phyloP scores from a whole-genome alignment of 2,797 vertebrate species.

The Miichthys miiuy region DNA sequence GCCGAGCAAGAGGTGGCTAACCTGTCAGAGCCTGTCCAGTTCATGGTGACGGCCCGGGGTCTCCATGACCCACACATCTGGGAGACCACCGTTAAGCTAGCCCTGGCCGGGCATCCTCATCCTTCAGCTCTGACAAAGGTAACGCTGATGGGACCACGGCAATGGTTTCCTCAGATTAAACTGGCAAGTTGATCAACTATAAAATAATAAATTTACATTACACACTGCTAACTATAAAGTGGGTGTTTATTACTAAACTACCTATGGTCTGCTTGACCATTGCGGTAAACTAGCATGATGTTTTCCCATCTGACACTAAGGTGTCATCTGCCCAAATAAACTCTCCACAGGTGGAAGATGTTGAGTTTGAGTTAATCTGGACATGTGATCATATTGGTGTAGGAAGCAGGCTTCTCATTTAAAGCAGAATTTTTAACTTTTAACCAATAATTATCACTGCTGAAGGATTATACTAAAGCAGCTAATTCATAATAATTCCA shows the following conservation, averaged over 20 bases:
- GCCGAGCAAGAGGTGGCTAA: constrained; percentile 88
- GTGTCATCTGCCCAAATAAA: not conserved
- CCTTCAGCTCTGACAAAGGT: constrained; percentile 82
- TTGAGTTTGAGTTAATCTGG: not conserved
- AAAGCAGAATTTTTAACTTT: not conserved
- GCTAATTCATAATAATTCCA: not conserved
- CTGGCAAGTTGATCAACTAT: not conserved
- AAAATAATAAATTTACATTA: not conserved
- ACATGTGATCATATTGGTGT: not conserved
- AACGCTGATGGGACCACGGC: constrained; percentile 8
- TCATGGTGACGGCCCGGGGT: constrained; percentile 89
- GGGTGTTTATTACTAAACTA: not conserved
- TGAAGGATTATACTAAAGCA: not conserved
- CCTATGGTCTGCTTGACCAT: not conserved
- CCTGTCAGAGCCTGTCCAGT: constrained; percentile 89
- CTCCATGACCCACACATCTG: constrained; percentile 86
- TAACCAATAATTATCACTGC: not conserved
- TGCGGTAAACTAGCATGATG: not conserved
- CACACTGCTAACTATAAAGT: no score
- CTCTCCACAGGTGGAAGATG: not conserved
- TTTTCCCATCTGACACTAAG: not conserved
- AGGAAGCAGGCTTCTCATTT: not conserved
- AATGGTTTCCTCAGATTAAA: not conserved
- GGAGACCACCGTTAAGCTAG: constrained; percentile 90
- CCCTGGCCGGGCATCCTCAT: constrained; percentile 87